Base-by-base conservation (phyloP, 2,888 invertebrate genomes). In the Meteorus colon region DNA sequence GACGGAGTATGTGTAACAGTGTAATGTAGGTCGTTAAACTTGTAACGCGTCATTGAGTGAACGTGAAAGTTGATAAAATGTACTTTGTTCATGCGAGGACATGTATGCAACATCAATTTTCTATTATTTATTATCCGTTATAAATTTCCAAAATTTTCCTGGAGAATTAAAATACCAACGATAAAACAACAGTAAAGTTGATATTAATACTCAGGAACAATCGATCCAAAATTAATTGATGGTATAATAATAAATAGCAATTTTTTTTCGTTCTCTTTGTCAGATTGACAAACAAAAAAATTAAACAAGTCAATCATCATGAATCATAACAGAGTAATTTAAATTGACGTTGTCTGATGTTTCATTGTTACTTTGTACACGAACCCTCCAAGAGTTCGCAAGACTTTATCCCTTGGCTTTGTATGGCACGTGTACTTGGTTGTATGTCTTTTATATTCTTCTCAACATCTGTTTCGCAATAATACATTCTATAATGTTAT, bases 21-120 rank as follows among this genome's bases (percentile, higher is more conserved):
- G 19, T 45, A 69, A 74, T 69, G 67, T 74, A 69, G 74, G 74
- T 69, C 74, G 59, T 69, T 69, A 69, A 71, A 74, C 74, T 69
- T 69, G 5, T 29, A 68, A 48, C 51, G 48, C 51, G n/a, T 59
- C 41, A 67, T 60, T 65, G 55, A 74, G 62, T 62, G 29, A 51
- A 69, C 62, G 68, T 74, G 74, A 74, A 74, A 74, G 74, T 48
- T 48, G 45, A 55, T 62, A 69, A 63, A 69, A 14, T 19, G 62
- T 45, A 41, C 34, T 37, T 55, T 31, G 34, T 65, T 51, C 34
- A 51, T 12, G n/a, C 59, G 59, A 69, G 74, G 62, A 51, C 62
- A 27, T 48, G 27, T 27, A 29, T 29, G 12, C n/a, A 19, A n/a
- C 4, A 55, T 19, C n/a, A 24, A 4, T 55, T 55, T 55, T 48